phyloP scores from a whole-genome alignment of 2,113 vertebrate genomes.

The Oryctolagus cuniculus region mOryCun1.1 NC_091450.1:14873001-14873500 shows the following conservation, averaged over 20 bases:
- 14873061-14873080: conserved; percentile 30
- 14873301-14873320: conserved; percentile 77
- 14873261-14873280: conserved; percentile 78
- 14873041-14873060: conserved; percentile 51
- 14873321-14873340: conserved; percentile 74
- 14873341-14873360: conserved; percentile 61
- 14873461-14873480: conserved; percentile 98
- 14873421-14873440: conserved; percentile 89
- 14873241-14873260: conserved; percentile 76
- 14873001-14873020: conserved; percentile 69
- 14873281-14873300: conserved; percentile 73
- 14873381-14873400: conserved; percentile 85
- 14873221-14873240: conserved; percentile 78
- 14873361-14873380: conserved; percentile 79
- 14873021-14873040: conserved; percentile 13
- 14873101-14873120: conserved; percentile 67
- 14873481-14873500: conserved; percentile 99
- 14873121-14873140: conserved; percentile 62
- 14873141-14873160: conserved; percentile 50
- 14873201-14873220: conserved; percentile 76
- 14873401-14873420: conserved; percentile 88
- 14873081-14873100: conserved; percentile 78
- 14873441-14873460: conserved; percentile 98
- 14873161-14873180: conserved; percentile 73
- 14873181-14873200: conserved; percentile 73